Percentiles rank a stretch among this genome's conserved stretches.
These are phyloP conservation scores for Myotis vivesi DNA, from an alignment of 2,797 vertebrate genomes.

Conservation along the genomic window DNA sequence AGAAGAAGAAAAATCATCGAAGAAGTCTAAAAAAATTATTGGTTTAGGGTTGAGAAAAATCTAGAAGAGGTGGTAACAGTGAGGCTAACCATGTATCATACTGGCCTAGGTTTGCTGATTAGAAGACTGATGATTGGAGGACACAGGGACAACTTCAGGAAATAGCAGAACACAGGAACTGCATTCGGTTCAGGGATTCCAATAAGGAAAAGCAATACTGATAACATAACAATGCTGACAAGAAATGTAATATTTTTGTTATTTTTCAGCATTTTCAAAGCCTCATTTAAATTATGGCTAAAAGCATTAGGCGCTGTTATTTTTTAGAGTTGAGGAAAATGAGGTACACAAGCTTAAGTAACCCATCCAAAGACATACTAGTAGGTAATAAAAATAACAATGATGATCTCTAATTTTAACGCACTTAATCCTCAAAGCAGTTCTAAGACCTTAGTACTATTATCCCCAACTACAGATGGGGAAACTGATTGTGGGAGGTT, in stretches of 20 bases:
- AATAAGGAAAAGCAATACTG: background rate
- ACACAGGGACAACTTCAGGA: background rate
- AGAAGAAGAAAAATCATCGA: background rate
- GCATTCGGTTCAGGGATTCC: background rate
- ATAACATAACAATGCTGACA: background rate
- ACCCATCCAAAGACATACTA: background rate
- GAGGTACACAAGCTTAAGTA: background rate
- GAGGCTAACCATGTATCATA: background rate
- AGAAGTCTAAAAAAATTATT: background rate
- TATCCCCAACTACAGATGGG: background rate
- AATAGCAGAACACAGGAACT: background rate
- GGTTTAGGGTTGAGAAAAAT: background rate
- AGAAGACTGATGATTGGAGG: background rate
- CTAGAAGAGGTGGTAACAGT: background rate
- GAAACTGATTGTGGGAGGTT: background rate
- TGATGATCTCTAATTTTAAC: background rate
- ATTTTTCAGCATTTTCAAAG: background rate
- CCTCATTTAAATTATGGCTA: background rate
- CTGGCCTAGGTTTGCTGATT: background rate
- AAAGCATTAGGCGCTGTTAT: background rate
- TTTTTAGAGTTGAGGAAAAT: conserved; percentile 18
- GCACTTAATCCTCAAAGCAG: background rate
- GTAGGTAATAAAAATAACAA: background rate
- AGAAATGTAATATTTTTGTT: background rate
- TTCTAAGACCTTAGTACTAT: background rate